phyloP scores from a whole-genome alignment of 2,113 vertebrate species.

The Phyllostomus discolor region DNA sequence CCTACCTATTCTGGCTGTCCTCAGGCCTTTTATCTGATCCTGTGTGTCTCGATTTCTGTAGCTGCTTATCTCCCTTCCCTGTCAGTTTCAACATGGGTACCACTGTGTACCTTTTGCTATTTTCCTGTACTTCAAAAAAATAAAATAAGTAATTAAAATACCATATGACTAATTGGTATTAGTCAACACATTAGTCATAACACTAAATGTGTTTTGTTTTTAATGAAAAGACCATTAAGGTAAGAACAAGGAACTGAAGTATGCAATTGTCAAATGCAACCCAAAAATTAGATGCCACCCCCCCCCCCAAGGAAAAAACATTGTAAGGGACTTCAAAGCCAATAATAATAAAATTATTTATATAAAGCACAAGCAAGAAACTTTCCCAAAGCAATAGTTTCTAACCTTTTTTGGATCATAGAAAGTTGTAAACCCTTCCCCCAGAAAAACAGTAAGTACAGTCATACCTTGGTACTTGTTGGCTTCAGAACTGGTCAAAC shows the following conservation, averaged over 20 bases:
- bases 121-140: not conserved
- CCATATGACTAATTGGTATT: not conserved
- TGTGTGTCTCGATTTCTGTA: not conserved
- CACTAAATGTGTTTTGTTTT: not conserved
- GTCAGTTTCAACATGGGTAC: constrained; percentile 7
- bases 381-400: not conserved
- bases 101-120: not conserved
- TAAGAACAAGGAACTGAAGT: not conserved
- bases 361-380: constrained; percentile 38
- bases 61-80: not conserved
- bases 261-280: not conserved
- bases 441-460: not conserved
- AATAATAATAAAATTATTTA: constrained; percentile 13
- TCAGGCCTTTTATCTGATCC: not conserved
- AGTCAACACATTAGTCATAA: no score
- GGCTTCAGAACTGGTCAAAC: no score
- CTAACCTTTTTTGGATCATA: not conserved
- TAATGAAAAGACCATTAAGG: not conserved
- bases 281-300: not conserved
- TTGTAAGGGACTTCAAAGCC: not conserved
- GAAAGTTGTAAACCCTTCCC: not conserved
- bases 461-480: no score
- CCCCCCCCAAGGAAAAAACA: not conserved
- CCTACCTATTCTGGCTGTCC: not conserved
- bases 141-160: not conserved